Evolutionary conservation across 1,140 invertebrate genomes (phyloP).

Genomic region (Philaenus spumarius): DNA sequence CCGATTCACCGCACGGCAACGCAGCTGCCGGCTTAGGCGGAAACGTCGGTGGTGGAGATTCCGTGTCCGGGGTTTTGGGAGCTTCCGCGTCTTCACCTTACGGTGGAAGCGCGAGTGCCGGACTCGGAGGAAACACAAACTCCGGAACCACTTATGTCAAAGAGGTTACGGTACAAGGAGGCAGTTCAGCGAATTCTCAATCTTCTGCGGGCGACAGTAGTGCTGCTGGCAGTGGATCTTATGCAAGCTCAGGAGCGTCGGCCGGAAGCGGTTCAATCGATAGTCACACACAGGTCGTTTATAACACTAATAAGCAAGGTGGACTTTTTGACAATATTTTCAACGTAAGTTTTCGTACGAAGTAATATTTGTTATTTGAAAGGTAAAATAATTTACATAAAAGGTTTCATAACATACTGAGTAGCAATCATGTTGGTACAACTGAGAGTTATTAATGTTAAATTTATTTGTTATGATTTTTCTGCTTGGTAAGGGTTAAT

Average conservation of each 20-base stretch:
- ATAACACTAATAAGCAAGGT: background rate
- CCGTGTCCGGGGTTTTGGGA: background rate
- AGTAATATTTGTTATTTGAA: too few relatives aligned
- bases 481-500: too few relatives aligned
- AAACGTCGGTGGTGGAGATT: too few relatives aligned
- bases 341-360: conserved; percentile 17
- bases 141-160: too few relatives aligned
- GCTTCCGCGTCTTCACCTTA: background rate
- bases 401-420: too few relatives aligned
- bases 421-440: too few relatives aligned
- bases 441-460: too few relatives aligned
- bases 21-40: background rate
- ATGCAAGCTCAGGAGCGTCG: background rate
- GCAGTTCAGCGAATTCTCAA: too few relatives aligned
- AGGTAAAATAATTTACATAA: background rate
- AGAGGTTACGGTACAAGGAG: too few relatives aligned
- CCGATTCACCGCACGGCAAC: background rate
- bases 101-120: background rate
- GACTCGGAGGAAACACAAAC: background rate
- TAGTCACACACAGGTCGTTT: background rate
- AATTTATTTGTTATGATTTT: too few relatives aligned
- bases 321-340: conserved; percentile 18
- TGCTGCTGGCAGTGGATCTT: background rate
- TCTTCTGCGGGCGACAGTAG: too few relatives aligned
- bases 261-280: too few relatives aligned